Base-by-base conservation (phyloP, 2,113 vertebrate species). In the Mionectes macconnelli region DNA sequence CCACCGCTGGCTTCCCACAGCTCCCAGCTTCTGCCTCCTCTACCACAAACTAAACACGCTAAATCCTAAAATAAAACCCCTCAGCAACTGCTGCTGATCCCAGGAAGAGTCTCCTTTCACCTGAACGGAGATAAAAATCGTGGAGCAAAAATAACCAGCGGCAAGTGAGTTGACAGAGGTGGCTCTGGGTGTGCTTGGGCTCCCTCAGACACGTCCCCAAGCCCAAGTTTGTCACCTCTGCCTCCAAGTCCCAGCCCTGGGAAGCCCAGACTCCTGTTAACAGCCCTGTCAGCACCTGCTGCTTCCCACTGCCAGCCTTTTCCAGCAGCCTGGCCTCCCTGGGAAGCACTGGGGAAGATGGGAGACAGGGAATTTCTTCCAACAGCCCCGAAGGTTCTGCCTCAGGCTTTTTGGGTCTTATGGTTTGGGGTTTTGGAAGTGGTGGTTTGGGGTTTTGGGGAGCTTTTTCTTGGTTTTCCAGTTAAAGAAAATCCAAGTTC, bases 271-370 rank as follows among this genome's bases (percentile, higher is more conserved):
- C 21, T 40, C 64, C 59, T 76, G 1, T 37, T 60, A 60, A 70
- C 64, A 84, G 82, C 55, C 45, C 69, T 78, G 56, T 45, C 82
- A 81, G 89, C 91, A 81, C 68, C 78, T 59, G 73, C 1, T 81
- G 78, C 89, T 50, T n/a, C 82, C 93, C 73, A 19, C 5, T 12
- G 31, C 80, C 21, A 25, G 10, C 40, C 70, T 17, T 31, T 19
- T 57, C 63, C 67, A 8, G 60, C 23, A 1, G 7, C 9, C 10
- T 7, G 25, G 30, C 31, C 83, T 74, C 86, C 7, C 74, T 10
- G 33, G 56, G 62, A 86, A 33, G 45, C 4, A 28, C 3, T 21
- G 17, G 3, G 49, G 12, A 25, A 42, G 39, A 19, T 8, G 45
- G 82, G 24, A 35, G 55, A 39, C 53, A n/a, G 56, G 4, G 63